Base-by-base conservation (phyloP, 2,113 vertebrate species). In the Ariopsis seemanni region DNA sequence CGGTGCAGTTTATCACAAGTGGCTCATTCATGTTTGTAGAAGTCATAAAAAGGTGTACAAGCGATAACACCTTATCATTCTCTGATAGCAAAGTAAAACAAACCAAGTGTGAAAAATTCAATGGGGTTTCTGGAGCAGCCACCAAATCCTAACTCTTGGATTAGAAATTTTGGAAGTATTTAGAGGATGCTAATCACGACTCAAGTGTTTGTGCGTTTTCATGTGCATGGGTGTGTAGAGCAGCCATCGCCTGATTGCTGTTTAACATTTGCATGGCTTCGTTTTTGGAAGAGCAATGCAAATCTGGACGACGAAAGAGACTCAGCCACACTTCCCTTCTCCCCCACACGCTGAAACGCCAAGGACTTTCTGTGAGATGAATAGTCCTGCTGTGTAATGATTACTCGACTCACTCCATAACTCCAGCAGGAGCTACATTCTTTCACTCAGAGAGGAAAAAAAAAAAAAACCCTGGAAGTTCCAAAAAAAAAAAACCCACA, bases 51-150 rank as follows among this genome's bases (percentile, higher is more conserved):
- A 0, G 82, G n/a, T 80, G 27, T 72, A 72, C 30, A 52, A 60
- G 25, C 12, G 89, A 90, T 90, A 88, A 81, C 80, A 78, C 57
- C 88, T 78, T 89, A 93, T 94, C 91, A 89, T 55, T 53, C 86
- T 86, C 89, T 85, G 86, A 91, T 91, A 89, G 42, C 50, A 7
- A 85, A 90, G 55, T 77, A 58, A 88, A 79, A 82, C 84, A 84
- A 82, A 89, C 27, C 27, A 27, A 52, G 42, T 15, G 20, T 18
- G 53, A 57, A 30, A 17, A 34, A 27, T 50, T 2, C 1, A 17
- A 17, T 6, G 0, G 34, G 48, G 14, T 2, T 14, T n/a, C 74
- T 77, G 5, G 74, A 77, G n/a, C 7, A 75, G 8, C 17, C 55
- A 63, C 42, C 42, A 20, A 25, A 22, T 27, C 17, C 25, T 9